Conservation (phyloP, 2,113 vertebrate genomes). For the zebrafish (Danio rerio) region DNA sequence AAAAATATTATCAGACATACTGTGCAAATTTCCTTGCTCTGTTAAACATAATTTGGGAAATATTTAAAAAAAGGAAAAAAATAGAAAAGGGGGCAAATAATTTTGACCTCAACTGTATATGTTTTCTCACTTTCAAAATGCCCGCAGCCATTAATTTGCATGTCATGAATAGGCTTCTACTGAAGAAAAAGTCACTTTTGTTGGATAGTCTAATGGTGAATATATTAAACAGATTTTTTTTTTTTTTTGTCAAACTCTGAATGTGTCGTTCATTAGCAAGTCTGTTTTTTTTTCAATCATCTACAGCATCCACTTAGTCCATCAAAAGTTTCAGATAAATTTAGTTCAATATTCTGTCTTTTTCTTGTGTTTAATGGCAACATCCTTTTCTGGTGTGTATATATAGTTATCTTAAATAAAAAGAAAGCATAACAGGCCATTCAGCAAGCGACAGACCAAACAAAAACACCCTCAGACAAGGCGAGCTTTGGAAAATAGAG, state of each 20-base stretch:
- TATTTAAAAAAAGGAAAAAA: too few relatives aligned
- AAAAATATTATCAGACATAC: too few relatives aligned
- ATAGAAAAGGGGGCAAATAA: too few relatives aligned
- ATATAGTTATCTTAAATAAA: conserved; percentile 26
- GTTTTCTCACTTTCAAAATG: too few relatives aligned
- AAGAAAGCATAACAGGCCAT: conserved; percentile 46
- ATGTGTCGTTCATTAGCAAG: conserved; percentile 24
- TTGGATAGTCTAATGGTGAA: too few relatives aligned
- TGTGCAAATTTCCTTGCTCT: too few relatives aligned
- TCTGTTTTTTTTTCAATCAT: conserved; percentile 22
- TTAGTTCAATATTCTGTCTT: conserved; percentile 6
- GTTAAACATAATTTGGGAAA: too few relatives aligned
- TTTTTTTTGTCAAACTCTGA: neutral
- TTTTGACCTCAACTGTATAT: too few relatives aligned
- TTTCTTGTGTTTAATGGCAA: conserved; percentile 25
- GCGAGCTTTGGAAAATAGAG: conserved; percentile 49
- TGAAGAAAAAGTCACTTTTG: too few relatives aligned
- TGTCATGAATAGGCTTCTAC: too few relatives aligned
- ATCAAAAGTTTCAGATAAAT: conserved; percentile 35
- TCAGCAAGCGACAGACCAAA: conserved; percentile 57
- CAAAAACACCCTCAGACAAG: conserved; percentile 58
- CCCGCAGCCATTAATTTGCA: too few relatives aligned
- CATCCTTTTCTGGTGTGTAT: conserved; percentile 29
- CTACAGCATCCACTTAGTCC: conserved; percentile 6
- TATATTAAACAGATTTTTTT: too few relatives aligned